Evolutionary conservation across 2,113 vertebrate species (phyloP).

Genomic region (Diphyllodes magnificus): DNA sequence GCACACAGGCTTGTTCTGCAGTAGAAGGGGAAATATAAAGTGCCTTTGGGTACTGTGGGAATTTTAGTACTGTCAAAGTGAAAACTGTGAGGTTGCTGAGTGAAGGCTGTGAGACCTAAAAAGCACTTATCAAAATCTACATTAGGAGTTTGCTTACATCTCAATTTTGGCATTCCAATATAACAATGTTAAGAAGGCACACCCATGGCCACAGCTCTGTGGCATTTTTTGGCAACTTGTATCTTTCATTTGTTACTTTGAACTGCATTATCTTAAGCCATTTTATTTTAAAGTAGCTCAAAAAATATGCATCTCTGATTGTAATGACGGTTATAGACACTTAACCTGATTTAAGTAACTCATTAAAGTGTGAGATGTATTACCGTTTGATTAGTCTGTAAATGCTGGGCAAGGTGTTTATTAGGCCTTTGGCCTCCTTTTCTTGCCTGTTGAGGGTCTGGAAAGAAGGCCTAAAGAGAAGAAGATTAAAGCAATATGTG

Average conservation of each 20-base stretch:
- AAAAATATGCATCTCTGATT: neutral
- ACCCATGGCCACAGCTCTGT: neutral
- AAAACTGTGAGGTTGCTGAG: neutral
- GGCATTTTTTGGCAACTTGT: neutral
- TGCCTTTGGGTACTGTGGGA: neutral
- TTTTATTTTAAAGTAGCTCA: neutral
- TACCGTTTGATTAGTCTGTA: neutral
- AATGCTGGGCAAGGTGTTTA: neutral
- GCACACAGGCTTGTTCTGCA: neutral
- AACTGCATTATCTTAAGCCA: neutral
- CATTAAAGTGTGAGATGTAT: neutral
- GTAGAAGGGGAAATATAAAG: neutral
- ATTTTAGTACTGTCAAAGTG: neutral
- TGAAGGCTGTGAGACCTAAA: neutral
- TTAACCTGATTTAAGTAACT: neutral
- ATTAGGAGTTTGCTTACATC: neutral
- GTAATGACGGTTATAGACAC: neutral
- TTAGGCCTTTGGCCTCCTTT: neutral
- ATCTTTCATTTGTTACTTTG: neutral
- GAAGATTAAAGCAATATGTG: neutral
- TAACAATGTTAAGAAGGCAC: fast-evolving
- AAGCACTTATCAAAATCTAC: neutral
- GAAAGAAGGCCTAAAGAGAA: neutral
- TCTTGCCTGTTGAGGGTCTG: neutral
- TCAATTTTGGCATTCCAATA: neutral